phyloP scores from a whole-genome alignment of 2,888 invertebrate genomes.

The Ecliptopera silaceata region DNA sequence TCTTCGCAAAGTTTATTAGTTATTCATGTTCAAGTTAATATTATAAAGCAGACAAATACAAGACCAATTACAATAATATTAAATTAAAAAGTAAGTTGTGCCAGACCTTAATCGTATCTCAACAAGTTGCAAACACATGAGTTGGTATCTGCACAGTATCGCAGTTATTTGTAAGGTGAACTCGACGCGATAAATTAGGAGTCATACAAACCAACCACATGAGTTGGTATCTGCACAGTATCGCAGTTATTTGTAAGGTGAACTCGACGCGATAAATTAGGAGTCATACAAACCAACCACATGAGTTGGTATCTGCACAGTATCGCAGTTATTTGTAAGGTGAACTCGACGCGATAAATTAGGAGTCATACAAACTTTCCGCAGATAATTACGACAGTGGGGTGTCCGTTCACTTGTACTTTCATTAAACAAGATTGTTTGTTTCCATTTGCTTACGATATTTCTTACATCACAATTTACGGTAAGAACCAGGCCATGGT shows the following conservation, averaged over 20 bases:
- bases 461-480: slow-evolving; percentile 12
- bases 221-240: slow-evolving; percentile 31
- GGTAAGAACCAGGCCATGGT: too few species aligned
- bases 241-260: slow-evolving; percentile 29
- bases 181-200: slow-evolving; percentile 62
- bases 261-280: slow-evolving; percentile 60
- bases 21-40: too few species aligned
- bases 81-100: not conserved
- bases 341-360: slow-evolving; percentile 58
- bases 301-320: slow-evolving; percentile 29
- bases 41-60: too few species aligned
- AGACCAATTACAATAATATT: not conserved
- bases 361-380: slow-evolving; percentile 63
- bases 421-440: slow-evolving; percentile 64
- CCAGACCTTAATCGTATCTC: slow-evolving; percentile 8
- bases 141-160: slow-evolving; percentile 34
- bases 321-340: slow-evolving; percentile 30
- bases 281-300: slow-evolving; percentile 36
- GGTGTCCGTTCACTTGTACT: slow-evolving; percentile 80
- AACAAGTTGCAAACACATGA: not conserved
- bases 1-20: too few species aligned
- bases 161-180: slow-evolving; percentile 27
- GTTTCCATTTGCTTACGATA: slow-evolving; percentile 50
- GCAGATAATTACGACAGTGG: slow-evolving; percentile 68
- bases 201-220: slow-evolving; percentile 17